Percentiles rank a stretch among this genome's conserved stretches.
phyloP scores from a whole-genome alignment of 2,888 invertebrate species.

The Pollenia labialis region DNA sequence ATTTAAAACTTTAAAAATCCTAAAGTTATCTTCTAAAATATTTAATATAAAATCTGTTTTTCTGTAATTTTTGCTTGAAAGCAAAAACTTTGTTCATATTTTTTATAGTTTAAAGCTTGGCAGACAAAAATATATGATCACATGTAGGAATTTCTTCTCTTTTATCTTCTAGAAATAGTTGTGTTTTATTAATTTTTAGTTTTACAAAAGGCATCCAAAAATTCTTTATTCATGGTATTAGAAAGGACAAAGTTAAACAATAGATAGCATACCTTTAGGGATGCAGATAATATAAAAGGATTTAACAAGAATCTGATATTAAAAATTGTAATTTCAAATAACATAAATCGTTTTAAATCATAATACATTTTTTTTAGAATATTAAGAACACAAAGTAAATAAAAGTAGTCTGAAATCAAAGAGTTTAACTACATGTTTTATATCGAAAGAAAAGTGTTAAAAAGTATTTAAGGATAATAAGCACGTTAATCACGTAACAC shows the following conservation, averaged over 20 bases:
- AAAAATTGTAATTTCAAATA: slow-evolving; percentile 8
- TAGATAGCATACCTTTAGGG: neutral
- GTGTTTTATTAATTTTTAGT: neutral
- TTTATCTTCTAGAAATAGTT: no score
- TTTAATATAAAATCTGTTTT: neutral
- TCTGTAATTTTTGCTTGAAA: neutral
- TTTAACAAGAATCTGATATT: slow-evolving; percentile 13
- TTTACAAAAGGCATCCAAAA: neutral
- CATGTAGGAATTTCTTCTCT: no score
- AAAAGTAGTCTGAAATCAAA: neutral
- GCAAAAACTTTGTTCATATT: no score
- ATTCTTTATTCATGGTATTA: no score
- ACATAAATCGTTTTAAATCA: slow-evolving; percentile 29
- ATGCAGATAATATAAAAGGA: slow-evolving; percentile 32
- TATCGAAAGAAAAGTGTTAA: neutral
- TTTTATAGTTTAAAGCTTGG: no score
- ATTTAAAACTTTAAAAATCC: neutral
- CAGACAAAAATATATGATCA: no score
- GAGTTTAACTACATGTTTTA: neutral
- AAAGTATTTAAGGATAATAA: neutral
- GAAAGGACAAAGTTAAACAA: no score
- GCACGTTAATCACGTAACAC: neutral
- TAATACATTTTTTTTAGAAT: slow-evolving; percentile 11
- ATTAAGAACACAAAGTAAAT: slow-evolving; percentile 2
- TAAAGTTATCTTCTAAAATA: neutral